Conservation (phyloP, 2,113 vertebrate genomes). For the Stictonetta naevosa region DNA sequence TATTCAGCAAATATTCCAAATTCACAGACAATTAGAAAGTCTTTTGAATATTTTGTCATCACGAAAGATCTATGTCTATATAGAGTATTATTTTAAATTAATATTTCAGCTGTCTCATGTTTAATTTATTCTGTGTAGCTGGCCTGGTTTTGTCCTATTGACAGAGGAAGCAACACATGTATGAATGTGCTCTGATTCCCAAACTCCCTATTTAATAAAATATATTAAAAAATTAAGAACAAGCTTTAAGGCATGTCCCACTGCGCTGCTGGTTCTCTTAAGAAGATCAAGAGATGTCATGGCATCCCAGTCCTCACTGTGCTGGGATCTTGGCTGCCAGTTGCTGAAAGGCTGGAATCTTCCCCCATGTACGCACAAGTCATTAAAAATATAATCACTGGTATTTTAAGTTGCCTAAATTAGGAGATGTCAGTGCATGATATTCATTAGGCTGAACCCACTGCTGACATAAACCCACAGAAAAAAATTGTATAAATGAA, state of each 20-base stretch:
- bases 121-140: slow-evolving; percentile 23
- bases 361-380: slow-evolving; percentile 16
- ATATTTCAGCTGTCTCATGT: neutral
- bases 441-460: neutral
- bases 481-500: neutral
- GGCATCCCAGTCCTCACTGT: neutral
- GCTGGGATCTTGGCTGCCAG: neutral
- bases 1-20: neutral
- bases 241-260: slow-evolving; percentile 19
- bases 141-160: slow-evolving; percentile 20
- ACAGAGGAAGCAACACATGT: slow-evolving; percentile 2
- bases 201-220: slow-evolving; percentile 53
- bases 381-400: neutral
- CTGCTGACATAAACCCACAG: neutral
- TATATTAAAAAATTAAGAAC: slow-evolving; percentile 33
- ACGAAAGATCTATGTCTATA: neutral
- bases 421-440: neutral
- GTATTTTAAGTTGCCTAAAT: slow-evolving; percentile 27
- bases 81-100: slow-evolving; percentile 9
- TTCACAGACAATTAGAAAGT: slow-evolving; percentile 11
- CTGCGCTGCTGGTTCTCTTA: slow-evolving; percentile 9
- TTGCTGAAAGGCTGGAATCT: neutral
- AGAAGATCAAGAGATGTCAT: slow-evolving; percentile 40
- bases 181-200: slow-evolving; percentile 24
- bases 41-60: neutral